These are phyloP conservation scores for Halcyon senegalensis DNA, from an alignment of 2,113 vertebrate genomes.

Conservation along the genomic window DNA sequence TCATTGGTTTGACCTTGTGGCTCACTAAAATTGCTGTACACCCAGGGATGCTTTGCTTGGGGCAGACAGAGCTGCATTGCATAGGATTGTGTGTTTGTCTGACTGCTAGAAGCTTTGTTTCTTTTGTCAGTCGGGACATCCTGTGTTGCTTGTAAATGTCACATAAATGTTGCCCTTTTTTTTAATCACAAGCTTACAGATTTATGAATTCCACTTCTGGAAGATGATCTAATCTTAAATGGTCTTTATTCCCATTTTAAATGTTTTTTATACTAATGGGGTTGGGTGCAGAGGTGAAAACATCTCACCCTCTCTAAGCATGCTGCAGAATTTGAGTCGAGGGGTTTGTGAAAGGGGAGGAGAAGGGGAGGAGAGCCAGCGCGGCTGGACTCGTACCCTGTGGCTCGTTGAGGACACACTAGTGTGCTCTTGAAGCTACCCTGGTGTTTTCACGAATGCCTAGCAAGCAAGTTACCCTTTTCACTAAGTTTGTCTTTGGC, in stretches of 20 bases:
- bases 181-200: neutral
- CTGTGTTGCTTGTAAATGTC: neutral
- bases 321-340: neutral
- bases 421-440: neutral
- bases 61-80: neutral
- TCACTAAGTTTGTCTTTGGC: neutral
- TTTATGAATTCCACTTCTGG: neutral
- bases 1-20: neutral
- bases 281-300: neutral
- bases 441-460: neutral
- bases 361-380: neutral
- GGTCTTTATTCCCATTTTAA: neutral
- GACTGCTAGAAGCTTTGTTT: neutral
- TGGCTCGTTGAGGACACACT: neutral
- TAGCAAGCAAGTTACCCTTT: neutral
- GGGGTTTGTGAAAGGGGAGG: neutral
- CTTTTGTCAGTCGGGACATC: neutral
- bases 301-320: neutral
- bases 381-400: neutral
- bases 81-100: neutral
- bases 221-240: neutral
- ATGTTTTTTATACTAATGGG: neutral
- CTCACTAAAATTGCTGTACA: neutral
- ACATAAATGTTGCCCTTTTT: fast-evolving
- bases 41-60: neutral